These are phyloP conservation scores for Cheilosia variabilis DNA, from an alignment of 2,888 invertebrate species.

Conservation along the genomic window DNA sequence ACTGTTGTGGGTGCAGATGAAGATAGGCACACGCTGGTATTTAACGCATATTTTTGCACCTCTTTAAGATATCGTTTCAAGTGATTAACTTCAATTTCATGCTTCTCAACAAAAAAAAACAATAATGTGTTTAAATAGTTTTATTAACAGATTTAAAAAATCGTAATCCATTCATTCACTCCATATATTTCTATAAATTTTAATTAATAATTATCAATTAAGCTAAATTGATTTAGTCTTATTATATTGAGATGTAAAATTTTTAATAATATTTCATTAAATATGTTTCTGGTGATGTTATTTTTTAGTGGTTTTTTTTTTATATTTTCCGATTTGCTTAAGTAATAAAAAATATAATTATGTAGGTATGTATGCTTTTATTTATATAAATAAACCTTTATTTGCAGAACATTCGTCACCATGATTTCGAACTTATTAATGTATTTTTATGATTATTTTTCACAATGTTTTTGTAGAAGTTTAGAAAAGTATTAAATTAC, in stretches of 20 bases:
- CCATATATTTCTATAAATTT: conserved; percentile 75
- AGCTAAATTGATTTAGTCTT: conserved; percentile 75
- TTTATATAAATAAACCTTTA: conserved; percentile 40
- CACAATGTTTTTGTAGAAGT: conserved; percentile 48
- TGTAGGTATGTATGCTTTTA: conserved; percentile 43
- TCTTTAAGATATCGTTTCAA: background rate
- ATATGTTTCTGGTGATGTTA: conserved; percentile 69
- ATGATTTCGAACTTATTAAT: conserved; percentile 47
- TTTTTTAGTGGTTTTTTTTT: conserved; percentile 17
- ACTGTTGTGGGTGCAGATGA: no score
- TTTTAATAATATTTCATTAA: conserved; percentile 73
- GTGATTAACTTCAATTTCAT: background rate
- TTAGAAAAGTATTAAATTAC: conserved; percentile 52
- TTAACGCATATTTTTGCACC: no score
- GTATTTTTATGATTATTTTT: conserved; percentile 60
- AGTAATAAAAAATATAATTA: conserved; percentile 55
- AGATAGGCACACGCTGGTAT: no score
- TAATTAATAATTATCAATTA: conserved; percentile 75
- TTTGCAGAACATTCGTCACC: conserved; percentile 53
- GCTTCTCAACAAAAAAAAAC: background rate
- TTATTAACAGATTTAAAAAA: conserved; percentile 83
- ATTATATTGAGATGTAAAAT: conserved; percentile 76
- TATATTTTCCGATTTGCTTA: conserved; percentile 42
- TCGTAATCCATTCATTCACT: conserved; percentile 78
- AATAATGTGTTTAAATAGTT: conserved; percentile 78